Percentiles rank a stretch among this genome's conserved stretches.
Conservation (phyloP, 2,113 vertebrate genomes). For the Pseudopodoces humilis region DNA sequence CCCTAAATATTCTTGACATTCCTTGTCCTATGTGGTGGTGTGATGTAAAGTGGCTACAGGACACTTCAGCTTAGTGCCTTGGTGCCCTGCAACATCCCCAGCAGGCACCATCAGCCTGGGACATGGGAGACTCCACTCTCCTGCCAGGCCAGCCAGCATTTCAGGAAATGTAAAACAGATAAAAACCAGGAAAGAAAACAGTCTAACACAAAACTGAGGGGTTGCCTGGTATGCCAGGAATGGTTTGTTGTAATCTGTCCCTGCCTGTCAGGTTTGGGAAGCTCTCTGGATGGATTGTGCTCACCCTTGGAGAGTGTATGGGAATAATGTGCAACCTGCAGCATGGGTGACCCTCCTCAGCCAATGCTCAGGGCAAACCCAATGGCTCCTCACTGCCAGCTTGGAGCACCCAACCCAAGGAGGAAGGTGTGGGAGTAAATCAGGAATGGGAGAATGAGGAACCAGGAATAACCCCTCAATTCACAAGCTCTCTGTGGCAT, state of each 20-base stretch:
- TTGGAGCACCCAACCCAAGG: not conserved
- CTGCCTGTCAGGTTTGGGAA: not conserved
- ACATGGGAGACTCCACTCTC: not conserved
- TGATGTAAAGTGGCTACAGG: not conserved
- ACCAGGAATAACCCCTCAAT: not conserved
- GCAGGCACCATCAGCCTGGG: not conserved
- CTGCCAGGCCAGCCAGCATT: not conserved
- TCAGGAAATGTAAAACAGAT: not conserved
- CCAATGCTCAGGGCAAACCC: not conserved
- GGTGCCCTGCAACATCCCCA: not conserved
- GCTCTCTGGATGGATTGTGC: not conserved
- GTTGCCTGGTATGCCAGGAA: not conserved
- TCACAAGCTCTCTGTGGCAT: not conserved
- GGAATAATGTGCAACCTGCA: not conserved
- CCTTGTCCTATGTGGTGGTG: not conserved
- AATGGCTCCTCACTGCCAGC: not conserved
- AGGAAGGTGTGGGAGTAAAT: not conserved
- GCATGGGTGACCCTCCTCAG: not conserved
- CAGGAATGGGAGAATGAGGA: not conserved
- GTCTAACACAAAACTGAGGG: not conserved
- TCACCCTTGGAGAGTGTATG: fast-evolving
- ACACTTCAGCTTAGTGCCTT: not conserved
- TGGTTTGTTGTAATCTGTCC: not conserved
- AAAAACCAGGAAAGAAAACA: not conserved
- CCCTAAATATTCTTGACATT: not conserved